Conservation (phyloP, 2,888 invertebrate species). For the Aspidiotus destructor region DNA sequence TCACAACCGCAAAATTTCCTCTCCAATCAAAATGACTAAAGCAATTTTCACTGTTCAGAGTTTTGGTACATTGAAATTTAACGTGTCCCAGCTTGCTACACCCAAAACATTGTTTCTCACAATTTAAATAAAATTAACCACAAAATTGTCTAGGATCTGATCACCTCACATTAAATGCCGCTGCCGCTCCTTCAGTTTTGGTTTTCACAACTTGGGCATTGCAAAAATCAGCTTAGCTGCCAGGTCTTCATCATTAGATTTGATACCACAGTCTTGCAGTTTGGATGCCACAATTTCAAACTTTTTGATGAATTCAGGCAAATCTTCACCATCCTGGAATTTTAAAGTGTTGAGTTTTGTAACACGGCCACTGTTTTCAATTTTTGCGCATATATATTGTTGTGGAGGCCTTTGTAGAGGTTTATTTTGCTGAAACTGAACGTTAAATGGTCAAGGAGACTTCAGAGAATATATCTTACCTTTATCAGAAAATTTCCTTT, state of each 20-base stretch:
- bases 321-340: not conserved
- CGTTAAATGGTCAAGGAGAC: not conserved
- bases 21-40: too few relatives aligned
- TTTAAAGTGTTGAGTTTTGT: not conserved
- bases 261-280: not conserved
- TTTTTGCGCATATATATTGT: not conserved
- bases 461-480: constrained; percentile 2
- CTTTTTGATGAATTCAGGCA: not conserved
- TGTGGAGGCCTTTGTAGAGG: not conserved
- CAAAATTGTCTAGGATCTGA: too few relatives aligned
- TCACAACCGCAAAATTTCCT: not conserved
- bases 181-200: not conserved
- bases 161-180: not conserved
- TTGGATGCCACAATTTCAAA: not conserved
- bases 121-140: not conserved
- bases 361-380: constrained; percentile 2
- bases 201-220: not conserved
- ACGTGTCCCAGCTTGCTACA: too few relatives aligned
- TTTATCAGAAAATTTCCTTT: not conserved
- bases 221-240: not conserved
- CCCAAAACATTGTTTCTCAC: not conserved
- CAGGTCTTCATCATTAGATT: not conserved
- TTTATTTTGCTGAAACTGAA: not conserved
- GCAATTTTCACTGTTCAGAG: too few relatives aligned
- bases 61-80: too few relatives aligned